phyloP scores from a whole-genome alignment of 2,797 vertebrate genomes.

The Kryptolebias ocellatus region DNA sequence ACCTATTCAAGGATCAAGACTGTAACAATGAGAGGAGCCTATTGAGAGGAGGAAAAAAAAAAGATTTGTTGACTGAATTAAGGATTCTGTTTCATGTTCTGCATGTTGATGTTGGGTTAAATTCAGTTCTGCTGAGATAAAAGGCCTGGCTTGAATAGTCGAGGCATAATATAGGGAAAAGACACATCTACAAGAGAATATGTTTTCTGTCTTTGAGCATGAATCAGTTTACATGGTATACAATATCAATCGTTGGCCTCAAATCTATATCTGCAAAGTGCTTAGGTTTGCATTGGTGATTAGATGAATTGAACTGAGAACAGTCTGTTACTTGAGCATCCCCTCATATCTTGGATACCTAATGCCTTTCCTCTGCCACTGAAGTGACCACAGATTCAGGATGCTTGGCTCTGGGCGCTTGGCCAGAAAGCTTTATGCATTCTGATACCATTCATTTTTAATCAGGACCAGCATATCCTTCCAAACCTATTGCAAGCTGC shows the following conservation, averaged over 20 bases:
- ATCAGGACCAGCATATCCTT: constrained; percentile 78
- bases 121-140: constrained; percentile 69
- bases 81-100: constrained; percentile 75
- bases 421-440: constrained; percentile 81
- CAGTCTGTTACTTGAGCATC: constrained; percentile 79
- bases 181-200: constrained; percentile 58
- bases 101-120: constrained; percentile 71
- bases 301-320: constrained; percentile 79
- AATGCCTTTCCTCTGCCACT: constrained; percentile 73
- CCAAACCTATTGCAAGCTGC: constrained; percentile 59
- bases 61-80: constrained; percentile 61
- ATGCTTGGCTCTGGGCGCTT: constrained; percentile 74
- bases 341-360: constrained; percentile 73
- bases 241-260: constrained; percentile 78
- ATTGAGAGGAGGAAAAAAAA: constrained; percentile 66
- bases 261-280: constrained; percentile 82
- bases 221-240: constrained; percentile 77
- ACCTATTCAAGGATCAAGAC: constrained; percentile 36
- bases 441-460: constrained; percentile 83
- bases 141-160: constrained; percentile 55
- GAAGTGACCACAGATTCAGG: constrained; percentile 81
- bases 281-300: constrained; percentile 82
- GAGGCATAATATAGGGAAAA: constrained; percentile 38
- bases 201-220: constrained; percentile 75
- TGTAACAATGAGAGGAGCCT: constrained; percentile 49